Evolutionary conservation across 2,113 vertebrate species (phyloP).

Genomic region (Orthonyx spaldingii): DNA sequence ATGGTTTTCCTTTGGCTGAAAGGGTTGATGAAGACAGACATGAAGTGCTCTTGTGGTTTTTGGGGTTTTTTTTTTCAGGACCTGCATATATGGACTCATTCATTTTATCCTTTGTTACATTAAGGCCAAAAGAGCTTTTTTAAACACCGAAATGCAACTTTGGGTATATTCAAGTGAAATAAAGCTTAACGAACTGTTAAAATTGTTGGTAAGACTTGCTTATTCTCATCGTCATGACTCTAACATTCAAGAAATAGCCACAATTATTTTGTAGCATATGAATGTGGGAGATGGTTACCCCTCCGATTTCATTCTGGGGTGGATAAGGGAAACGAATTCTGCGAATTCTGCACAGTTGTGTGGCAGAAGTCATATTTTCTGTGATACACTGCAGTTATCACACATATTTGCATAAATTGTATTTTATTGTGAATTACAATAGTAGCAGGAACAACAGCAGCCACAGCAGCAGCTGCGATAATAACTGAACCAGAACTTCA

Average conservation of each 20-base stretch:
- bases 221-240: neutral
- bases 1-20: neutral
- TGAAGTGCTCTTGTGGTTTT: neutral
- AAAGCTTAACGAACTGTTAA: neutral
- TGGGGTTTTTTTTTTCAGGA: accelerated
- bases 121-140: neutral
- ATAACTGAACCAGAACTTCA: neutral
- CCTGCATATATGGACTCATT: neutral
- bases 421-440: slow-evolving; percentile 3
- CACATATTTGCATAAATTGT: neutral
- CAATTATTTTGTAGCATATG: neutral
- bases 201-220: neutral
- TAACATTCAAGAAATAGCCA: neutral
- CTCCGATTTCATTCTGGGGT: neutral
- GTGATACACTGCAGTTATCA: neutral
- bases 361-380: neutral
- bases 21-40: neutral
- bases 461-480: neutral
- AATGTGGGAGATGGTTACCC: neutral
- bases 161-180: neutral
- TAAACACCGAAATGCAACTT: neutral
- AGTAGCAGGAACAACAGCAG: neutral
- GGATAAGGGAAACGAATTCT: neutral
- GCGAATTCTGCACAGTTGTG: neutral
- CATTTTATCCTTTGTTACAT: neutral